A percentile compares a stretch with the other conserved stretches of the same genome.
Conservation (phyloP, 2,113 vertebrate species). For the Lamprotornis superbus region DNA sequence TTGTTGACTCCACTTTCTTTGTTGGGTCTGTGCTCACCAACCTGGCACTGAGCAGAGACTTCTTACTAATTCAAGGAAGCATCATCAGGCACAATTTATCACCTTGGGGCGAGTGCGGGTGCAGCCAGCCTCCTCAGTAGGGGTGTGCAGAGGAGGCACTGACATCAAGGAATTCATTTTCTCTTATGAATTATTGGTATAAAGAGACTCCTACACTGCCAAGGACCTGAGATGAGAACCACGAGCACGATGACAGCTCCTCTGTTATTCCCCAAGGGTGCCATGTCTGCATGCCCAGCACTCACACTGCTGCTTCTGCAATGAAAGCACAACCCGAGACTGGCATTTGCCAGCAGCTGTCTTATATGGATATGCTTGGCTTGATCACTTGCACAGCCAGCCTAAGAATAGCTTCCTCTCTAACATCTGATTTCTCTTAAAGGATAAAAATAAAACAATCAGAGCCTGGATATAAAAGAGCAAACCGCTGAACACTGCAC, state of each 20-base stretch:
- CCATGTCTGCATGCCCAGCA: not conserved
- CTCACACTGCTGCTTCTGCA: constrained; percentile 7
- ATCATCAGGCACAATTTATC: not conserved
- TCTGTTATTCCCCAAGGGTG: constrained; percentile 3
- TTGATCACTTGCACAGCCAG: constrained; percentile 57
- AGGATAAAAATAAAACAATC: constrained; percentile 66
- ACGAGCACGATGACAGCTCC: not conserved
- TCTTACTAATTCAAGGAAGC: not conserved
- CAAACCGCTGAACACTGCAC: constrained; percentile 49
- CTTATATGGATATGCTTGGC: constrained; percentile 53
- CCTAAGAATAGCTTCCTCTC: constrained; percentile 60
- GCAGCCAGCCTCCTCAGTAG: not conserved
- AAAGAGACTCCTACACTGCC: not conserved
- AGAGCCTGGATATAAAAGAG: constrained; percentile 52
- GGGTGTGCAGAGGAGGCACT: not conserved
- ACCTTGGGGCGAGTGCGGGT: not conserved
- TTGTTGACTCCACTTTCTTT: not conserved
- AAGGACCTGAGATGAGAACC: not conserved
- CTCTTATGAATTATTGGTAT: not conserved
- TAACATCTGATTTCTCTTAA: constrained; percentile 69
- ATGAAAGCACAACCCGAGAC: constrained; percentile 18
- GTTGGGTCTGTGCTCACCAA: not conserved
- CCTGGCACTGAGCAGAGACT: not conserved
- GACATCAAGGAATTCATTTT: not conserved
- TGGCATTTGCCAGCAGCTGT: constrained; percentile 54